A percentile compares a stretch with the other conserved stretches of the same genome.
phyloP scores from a whole-genome alignment of 2,888 invertebrate genomes.

The Sarcophaga rosellei region DNA sequence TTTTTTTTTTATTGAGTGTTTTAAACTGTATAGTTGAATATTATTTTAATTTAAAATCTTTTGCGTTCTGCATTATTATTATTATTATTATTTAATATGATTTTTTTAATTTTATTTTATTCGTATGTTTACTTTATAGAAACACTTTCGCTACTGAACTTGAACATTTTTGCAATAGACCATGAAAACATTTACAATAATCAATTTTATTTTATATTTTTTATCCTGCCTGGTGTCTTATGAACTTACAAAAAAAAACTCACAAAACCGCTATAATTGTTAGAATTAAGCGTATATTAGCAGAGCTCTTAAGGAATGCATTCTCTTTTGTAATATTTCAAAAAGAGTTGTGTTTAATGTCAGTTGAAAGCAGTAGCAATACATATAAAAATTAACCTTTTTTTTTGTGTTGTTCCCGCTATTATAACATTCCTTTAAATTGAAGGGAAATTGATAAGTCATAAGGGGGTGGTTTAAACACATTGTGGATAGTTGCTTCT shows the following conservation, averaged over 20 bases:
- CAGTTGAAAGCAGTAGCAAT: too few species aligned
- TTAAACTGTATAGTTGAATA: slow-evolving; percentile 10
- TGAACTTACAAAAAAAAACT: slow-evolving; percentile 19
- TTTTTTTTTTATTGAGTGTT: slow-evolving; percentile 14
- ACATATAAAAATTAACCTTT: neutral
- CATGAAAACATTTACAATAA: slow-evolving; percentile 66
- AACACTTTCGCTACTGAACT: slow-evolving; percentile 66
- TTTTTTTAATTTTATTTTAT: neutral
- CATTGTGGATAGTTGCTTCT: slow-evolving; percentile 18
- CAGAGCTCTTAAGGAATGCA: slow-evolving; percentile 44
- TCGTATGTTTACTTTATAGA: slow-evolving; percentile 56
- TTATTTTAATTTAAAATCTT: slow-evolving; percentile 26
- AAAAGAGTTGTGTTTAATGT: too few species aligned
- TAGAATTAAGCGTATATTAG: slow-evolving; percentile 53
- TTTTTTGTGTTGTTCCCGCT: neutral
- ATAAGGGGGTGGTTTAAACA: slow-evolving; percentile 22
- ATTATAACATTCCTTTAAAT: slow-evolving; percentile 40
- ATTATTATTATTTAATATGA: slow-evolving; percentile 24
- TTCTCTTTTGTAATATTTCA: too few species aligned
- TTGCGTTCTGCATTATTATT: slow-evolving; percentile 28
- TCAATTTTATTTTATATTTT: slow-evolving; percentile 29
- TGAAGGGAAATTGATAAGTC: neutral
- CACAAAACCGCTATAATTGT: slow-evolving; percentile 60
- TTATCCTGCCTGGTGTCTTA: slow-evolving; percentile 62
- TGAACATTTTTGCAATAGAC: slow-evolving; percentile 56